These are phyloP conservation scores for Nestor notabilis DNA, from an alignment of 2,113 vertebrate species.

Conservation along the genomic window DNA sequence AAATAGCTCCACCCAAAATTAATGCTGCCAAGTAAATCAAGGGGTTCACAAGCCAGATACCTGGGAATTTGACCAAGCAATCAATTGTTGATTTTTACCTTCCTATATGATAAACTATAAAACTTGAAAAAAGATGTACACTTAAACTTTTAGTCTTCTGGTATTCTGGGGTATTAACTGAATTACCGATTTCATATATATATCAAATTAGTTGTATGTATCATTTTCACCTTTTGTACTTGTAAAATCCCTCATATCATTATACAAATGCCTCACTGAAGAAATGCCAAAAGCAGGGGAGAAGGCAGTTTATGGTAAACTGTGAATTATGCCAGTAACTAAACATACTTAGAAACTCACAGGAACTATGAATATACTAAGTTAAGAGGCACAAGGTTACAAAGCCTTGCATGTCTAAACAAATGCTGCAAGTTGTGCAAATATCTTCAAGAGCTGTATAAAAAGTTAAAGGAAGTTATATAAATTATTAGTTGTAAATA, in stretches of 20 bases:
- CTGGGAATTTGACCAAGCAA: neutral
- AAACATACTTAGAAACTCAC: neutral
- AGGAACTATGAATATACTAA: neutral
- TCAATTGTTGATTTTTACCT: neutral
- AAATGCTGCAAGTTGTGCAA: neutral
- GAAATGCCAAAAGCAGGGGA: neutral
- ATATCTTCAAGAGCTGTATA: neutral
- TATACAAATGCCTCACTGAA: neutral
- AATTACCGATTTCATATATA: neutral
- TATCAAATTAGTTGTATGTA: neutral
- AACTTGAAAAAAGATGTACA: neutral
- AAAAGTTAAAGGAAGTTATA: neutral
- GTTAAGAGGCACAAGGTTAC: neutral
- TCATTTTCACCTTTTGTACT: neutral
- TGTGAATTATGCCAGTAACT: neutral
- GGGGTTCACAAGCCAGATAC: neutral
- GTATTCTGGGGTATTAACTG: neutral
- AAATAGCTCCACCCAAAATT: neutral
- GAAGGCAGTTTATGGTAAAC: neutral
- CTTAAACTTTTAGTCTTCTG: neutral
- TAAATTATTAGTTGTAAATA: conserved; percentile 5
- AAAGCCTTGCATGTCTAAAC: neutral
- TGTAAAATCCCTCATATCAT: neutral
- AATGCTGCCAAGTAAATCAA: neutral
- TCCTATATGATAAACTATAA: neutral